Base-by-base conservation (phyloP, 2,113 vertebrate genomes). In the Paralichthys olivaceus region DNA sequence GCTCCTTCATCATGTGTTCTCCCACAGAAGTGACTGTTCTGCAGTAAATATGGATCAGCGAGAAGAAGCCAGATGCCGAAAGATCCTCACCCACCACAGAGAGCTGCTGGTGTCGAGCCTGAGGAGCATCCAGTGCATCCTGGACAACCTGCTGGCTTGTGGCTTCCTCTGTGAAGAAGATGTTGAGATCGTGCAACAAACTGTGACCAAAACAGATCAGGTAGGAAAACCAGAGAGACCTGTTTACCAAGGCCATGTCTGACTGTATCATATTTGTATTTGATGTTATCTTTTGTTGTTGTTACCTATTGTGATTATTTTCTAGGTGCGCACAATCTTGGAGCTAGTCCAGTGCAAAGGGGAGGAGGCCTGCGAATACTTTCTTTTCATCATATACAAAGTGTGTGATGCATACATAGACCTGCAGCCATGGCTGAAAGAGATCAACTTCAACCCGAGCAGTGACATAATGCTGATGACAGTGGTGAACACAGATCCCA, bases 311-410 rank as follows among this genome's bases (percentile, higher is more conserved):
- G 9, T 34, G 2, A 34, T 74, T 43, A 29, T 86, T 80, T 53
- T 84, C 3, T 70, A 98, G 97, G 96, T 98, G 54, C 97, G 97
- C 43, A 96, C 96, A 91, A 93, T 98, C 88, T 85, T 99, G 91
- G 97, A 99, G 85, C 83, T 98, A 40, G 95, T 97, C 22, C 96
- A 98, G 80, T 96, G 96, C 90, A 99, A 99, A 90, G 97, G 97
- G 5, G 96, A 98, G 66, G 95, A 97, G 80, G 94, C 95, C 56
- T 95, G 95, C 0, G 95, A 96, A 17, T 98, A 95, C 88, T 94
- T 98, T 15, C 22, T 98, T 51, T 77, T 84, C 5, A 90, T 98
- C 73, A 93, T 98, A 13, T 94, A 96, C 78, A 94, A 94, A 76
- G 95, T 96, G 2, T 74, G 86, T 7, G 97, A 98, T 1, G 96